These are phyloP conservation scores for Toxonevra muliebris DNA, from an alignment of 2,888 invertebrate genomes.

Conservation along the genomic window DNA sequence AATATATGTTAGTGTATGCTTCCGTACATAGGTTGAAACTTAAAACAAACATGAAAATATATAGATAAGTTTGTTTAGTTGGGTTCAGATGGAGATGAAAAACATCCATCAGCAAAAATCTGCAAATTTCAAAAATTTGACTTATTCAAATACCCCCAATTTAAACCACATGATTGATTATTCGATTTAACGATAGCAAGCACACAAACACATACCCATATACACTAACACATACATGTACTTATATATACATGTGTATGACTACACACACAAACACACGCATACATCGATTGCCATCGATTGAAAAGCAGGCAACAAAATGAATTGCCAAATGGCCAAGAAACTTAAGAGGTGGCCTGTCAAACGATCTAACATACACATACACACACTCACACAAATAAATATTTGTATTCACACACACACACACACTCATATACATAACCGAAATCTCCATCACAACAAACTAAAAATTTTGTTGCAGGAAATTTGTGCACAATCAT, in stretches of 20 bases:
- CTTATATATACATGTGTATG: background rate
- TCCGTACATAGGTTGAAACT: background rate
- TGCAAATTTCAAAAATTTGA: conserved; percentile 42
- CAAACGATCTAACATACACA: no score
- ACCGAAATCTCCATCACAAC: no score
- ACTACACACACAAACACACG: background rate
- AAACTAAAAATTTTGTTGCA: no score
- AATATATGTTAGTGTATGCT: background rate
- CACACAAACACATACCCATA: background rate
- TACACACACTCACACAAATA: no score
- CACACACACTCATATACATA: no score
- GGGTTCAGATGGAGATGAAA: conserved; percentile 9
- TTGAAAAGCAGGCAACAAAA: background rate
- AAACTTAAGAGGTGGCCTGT: background rate
- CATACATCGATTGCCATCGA: background rate
- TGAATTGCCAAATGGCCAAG: background rate
- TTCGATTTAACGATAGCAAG: conserved; percentile 25
- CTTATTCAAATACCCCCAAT: conserved; percentile 41
- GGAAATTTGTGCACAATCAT: no score
- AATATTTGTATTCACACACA: no score
- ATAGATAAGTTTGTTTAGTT: background rate
- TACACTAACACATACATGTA: background rate
- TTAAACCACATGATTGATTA: conserved; percentile 44
- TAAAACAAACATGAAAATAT: conserved; percentile 7
- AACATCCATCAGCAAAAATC: conserved; percentile 41